These are phyloP conservation scores for Nebria salina DNA, from an alignment of 2,888 invertebrate genomes.

Conservation along the genomic window DNA sequence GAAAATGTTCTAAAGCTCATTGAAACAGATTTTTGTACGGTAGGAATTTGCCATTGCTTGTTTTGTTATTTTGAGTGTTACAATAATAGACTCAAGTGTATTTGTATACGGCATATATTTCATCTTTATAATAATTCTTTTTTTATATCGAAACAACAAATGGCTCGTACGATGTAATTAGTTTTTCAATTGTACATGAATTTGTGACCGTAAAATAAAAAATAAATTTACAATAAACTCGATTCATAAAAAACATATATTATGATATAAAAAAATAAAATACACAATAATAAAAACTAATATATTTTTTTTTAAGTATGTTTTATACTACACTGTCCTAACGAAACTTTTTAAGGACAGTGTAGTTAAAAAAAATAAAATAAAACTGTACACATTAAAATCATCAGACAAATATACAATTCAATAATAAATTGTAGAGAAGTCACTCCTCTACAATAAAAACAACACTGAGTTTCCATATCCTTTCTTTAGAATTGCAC, in stretches of 20 bases:
- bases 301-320: constrained; percentile 59
- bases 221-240: constrained; percentile 44
- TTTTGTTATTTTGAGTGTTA: constrained; percentile 7
- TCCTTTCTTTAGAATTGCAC: constrained; percentile 56
- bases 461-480: constrained; percentile 29
- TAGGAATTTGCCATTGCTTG: neutral
- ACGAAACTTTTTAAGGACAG: constrained; percentile 52
- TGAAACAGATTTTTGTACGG: neutral
- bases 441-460: constrained; percentile 57
- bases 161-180: constrained; percentile 42
- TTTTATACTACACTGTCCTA: constrained; percentile 55
- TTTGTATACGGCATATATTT: constrained; percentile 46
- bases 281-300: constrained; percentile 51
- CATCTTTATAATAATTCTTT: constrained; percentile 42
- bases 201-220: constrained; percentile 18
- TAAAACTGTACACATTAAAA: constrained; percentile 55
- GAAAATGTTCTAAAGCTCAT: neutral
- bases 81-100: constrained; percentile 34
- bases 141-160: constrained; percentile 46
- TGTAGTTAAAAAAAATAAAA: constrained; percentile 53
- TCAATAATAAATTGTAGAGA: constrained; percentile 50
- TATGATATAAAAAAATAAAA: constrained; percentile 56
- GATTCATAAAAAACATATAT: constrained; percentile 46
- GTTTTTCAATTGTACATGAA: constrained; percentile 31
- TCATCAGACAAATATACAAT: constrained; percentile 47